Evolutionary conservation across 2,888 invertebrate species (phyloP).

Genomic region (Dastarcus helophoroides): DNA sequence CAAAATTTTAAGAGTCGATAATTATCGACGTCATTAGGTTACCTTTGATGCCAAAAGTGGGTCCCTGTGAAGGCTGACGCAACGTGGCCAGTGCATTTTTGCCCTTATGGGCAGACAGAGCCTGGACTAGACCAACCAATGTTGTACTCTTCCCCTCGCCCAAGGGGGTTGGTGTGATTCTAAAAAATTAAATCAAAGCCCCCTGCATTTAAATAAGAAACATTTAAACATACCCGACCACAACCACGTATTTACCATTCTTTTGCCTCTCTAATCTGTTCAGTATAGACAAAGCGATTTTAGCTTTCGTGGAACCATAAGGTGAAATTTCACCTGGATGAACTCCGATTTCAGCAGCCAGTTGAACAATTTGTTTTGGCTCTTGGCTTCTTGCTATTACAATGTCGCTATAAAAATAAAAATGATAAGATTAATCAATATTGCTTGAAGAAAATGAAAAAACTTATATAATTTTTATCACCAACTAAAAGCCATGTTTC

Average conservation of each 20-base stretch:
- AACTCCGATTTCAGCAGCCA: slow-evolving; percentile 81
- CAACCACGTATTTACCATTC: slow-evolving; percentile 87
- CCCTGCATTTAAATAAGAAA: too few species aligned
- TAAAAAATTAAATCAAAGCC: slow-evolving; percentile 36
- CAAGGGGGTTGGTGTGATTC: slow-evolving; percentile 96
- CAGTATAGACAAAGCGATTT: slow-evolving; percentile 72
- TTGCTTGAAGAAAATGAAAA: background rate
- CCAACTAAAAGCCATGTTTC: too few species aligned
- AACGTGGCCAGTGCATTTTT: slow-evolving; percentile 88
- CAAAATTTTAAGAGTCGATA: too few species aligned
- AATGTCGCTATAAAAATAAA: slow-evolving; percentile 58
- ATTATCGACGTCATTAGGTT: too few species aligned
- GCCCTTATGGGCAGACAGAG: slow-evolving; percentile 71
- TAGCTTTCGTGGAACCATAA: slow-evolving; percentile 92
- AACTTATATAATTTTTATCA: background rate
- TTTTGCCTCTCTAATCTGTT: slow-evolving; percentile 56
- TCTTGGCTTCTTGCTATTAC: slow-evolving; percentile 77
- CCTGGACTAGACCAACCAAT: slow-evolving; percentile 84
- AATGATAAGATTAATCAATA: background rate
- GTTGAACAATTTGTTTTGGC: slow-evolving; percentile 66
- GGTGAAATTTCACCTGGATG: slow-evolving; percentile 68
- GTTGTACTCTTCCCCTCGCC: slow-evolving; percentile 99
- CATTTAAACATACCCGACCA: slow-evolving; percentile 64
- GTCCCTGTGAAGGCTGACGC: slow-evolving; percentile 96
- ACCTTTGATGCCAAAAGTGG: slow-evolving; percentile 95